These are phyloP conservation scores for Chrysolina americana DNA, from an alignment of 2,888 invertebrate species.

Conservation along the genomic window DNA sequence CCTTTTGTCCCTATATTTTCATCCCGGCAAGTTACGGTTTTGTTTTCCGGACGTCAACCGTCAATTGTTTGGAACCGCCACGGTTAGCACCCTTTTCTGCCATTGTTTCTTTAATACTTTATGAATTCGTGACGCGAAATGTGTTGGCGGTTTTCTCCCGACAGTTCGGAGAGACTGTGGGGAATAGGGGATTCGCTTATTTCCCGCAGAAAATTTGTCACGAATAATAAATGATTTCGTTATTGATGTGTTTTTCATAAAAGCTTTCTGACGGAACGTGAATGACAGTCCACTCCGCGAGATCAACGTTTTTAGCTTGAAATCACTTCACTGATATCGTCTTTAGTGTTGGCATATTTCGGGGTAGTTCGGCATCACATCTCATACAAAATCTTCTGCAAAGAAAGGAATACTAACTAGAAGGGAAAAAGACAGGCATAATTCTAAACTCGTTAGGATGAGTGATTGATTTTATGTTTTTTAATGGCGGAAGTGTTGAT, in stretches of 20 bases:
- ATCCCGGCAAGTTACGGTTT: slow-evolving; percentile 44
- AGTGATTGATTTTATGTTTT: no score
- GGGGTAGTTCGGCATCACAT: no score
- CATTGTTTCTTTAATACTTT: slow-evolving; percentile 28
- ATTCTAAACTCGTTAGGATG: no score
- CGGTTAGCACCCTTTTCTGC: slow-evolving; percentile 43
- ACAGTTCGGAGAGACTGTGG: neutral
- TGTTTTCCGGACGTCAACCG: slow-evolving; percentile 47
- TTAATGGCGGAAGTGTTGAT: no score
- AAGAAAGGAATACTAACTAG: no score
- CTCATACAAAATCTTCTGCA: no score
- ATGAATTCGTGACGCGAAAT: slow-evolving; percentile 24
- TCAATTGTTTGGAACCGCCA: slow-evolving; percentile 49
- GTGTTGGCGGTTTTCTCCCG: slow-evolving; percentile 9
- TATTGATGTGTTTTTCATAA: neutral
- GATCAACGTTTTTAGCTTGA: no score
- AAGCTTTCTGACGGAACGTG: no score
- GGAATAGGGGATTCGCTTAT: neutral
- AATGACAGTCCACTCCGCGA: no score
- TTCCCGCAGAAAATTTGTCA: neutral
- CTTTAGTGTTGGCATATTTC: no score
- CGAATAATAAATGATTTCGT: neutral
- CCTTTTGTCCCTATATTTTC: slow-evolving; percentile 46
- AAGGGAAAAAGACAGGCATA: no score
- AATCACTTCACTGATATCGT: no score